Evolutionary conservation across 2,113 vertebrate species (phyloP).

Genomic region (Rhinichthys klamathensis): DNA sequence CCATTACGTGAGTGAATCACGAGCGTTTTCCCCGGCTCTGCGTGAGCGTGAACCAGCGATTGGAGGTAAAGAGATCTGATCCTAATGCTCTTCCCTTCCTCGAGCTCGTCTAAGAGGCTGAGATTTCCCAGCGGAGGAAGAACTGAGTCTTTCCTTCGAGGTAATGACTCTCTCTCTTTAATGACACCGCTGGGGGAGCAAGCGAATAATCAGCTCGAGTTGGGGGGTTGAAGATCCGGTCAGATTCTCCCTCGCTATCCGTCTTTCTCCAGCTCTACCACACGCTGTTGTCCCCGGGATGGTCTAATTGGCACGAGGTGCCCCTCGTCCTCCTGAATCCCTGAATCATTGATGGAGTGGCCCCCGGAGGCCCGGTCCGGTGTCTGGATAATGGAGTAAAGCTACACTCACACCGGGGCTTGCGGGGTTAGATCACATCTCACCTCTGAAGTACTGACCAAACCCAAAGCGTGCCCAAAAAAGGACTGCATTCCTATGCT

Average conservation of each 20-base stretch:
- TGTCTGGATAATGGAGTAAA: conserved; percentile 32
- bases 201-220: conserved; percentile 51
- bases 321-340: not conserved
- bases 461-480: not conserved
- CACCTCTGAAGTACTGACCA: not conserved
- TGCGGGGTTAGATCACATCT: not conserved
- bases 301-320: conserved; percentile 17
- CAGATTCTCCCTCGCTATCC: conserved; percentile 63
- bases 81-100: not conserved
- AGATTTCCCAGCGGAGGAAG: conserved; percentile 24
- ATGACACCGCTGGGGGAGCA: conserved; percentile 11
- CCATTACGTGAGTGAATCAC: not conserved
- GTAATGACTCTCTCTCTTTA: conserved; percentile 31
- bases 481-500: not conserved
- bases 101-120: not conserved
- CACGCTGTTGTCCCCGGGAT: conserved; percentile 7
- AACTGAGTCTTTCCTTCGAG: not conserved
- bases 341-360: conserved; percentile 36
- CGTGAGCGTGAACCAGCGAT: not conserved
- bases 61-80: conserved; percentile 9
- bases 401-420: conserved; percentile 20
- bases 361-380: not conserved
- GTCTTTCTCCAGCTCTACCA: conserved; percentile 20
- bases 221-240: conserved; percentile 68
- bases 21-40: not conserved